Base-by-base conservation (phyloP, 2,888 invertebrate genomes). In the Thyatira batis region DNA sequence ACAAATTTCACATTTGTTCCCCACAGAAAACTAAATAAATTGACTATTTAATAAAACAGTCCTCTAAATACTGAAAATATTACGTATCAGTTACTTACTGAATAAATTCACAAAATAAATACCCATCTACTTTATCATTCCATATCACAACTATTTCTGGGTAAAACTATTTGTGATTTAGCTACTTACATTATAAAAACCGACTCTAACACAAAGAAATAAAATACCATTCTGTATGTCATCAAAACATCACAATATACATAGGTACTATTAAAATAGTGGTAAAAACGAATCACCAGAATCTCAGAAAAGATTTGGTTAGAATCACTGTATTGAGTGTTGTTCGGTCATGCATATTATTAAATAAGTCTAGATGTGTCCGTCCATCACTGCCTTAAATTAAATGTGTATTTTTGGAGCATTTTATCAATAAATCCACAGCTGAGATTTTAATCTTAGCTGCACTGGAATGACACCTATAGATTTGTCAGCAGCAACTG, bases 331-430 rank as follows among this genome's bases (percentile, higher is more conserved):
- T 13, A 21, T 21, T 45, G 2, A 4, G 45, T 45, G 2, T 45
- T 21, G 6, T 45, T 21, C n/a, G 20, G 20, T 3, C n/a, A 8
- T 39, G 39, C 39, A 45, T 11, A n/a, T 44, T 44, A 44, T 2
- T 13, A 20, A 10, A 11, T 23, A 21, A 45, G 45, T 17, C 9
- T 46, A 9, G 13, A 25, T 25, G 23, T 21, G 23, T 46, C 45
- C 23, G 23, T 46, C 25, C 23, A 23, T 33, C 44, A 52, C 33
- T 63, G 39, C 39, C 39, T 39, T 39, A 33, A 17, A 17, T 39
- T 69, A 49, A 50, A 46, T 53, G 33, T 21, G 49, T 23, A 50
- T 58, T 55, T 54, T 53, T 51, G 17, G 52, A 60, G 49, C 27
- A 44, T 48, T 57, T 54, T 53, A 45, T 48, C 39, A 39, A n/a